Percentiles rank a stretch among this genome's conserved stretches.
Evolutionary conservation across 2,113 vertebrate species (phyloP).

Genomic region (Tiliqua scincoides): DNA sequence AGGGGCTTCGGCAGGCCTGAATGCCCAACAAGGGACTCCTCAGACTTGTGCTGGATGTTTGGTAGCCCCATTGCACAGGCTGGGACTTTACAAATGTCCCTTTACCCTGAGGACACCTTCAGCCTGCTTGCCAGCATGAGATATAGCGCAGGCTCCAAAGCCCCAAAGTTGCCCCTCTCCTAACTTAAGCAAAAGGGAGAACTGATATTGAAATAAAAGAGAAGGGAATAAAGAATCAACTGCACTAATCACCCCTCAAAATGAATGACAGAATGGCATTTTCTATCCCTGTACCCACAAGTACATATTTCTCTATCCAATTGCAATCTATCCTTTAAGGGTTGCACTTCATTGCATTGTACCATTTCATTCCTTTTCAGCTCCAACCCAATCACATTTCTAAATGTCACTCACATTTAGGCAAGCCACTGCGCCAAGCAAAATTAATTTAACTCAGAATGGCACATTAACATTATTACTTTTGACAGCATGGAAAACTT

Average conservation of each 20-base stretch:
- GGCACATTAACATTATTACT: constrained; percentile 79
- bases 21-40: too few species aligned
- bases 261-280: background rate
- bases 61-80: too few species aligned
- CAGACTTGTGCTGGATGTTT: too few species aligned
- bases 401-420: constrained; percentile 75
- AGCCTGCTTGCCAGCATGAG: too few species aligned
- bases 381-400: constrained; percentile 72
- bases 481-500: constrained; percentile 82
- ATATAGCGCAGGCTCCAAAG: too few species aligned
- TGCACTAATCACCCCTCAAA: background rate
- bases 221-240: constrained; percentile 41
- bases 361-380: constrained; percentile 65
- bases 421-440: constrained; percentile 76
- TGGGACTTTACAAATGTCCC: too few species aligned
- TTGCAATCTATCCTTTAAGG: constrained; percentile 60
- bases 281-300: background rate
- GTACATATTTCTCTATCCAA: constrained; percentile 30
- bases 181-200: constrained; percentile 52
- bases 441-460: constrained; percentile 82
- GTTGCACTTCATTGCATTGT: constrained; percentile 49
- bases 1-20: too few species aligned
- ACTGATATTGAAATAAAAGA: constrained; percentile 22
- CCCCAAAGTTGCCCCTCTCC: constrained; percentile 2
- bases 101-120: too few species aligned